Base-by-base conservation (phyloP, 2,113 vertebrate species). In the Percopsis transmontana region DNA sequence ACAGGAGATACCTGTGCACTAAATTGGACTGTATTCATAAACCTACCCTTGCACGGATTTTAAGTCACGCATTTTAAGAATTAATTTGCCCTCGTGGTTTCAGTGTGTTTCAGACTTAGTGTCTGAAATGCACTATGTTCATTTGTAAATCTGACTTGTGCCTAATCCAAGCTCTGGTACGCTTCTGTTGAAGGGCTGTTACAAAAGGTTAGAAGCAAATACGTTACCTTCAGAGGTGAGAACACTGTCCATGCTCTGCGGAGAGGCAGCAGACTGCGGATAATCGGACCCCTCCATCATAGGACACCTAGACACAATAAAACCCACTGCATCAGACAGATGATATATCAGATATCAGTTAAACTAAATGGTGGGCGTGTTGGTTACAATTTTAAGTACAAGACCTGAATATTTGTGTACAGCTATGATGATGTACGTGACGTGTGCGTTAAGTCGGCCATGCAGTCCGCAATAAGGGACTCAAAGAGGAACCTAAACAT, bases 161-260 rank as follows among this genome's bases (percentile, higher is more conserved):
- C 27, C 27, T 33, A 33, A 7, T 33, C 27, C 5, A 4, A 6
- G 2, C 27, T 1, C 5, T 33, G 27, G 27, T 33, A 33, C 5
- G n/a, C n/a, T n/a, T n/a, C n/a, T n/a, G n/a, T 19, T 52, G 18
- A 23, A 23, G 51, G 5, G 53, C 24, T 16, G 15, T 14, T 33
- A 55, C 12, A 0, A 40, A 39, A 16, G 52, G 16, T 3, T 8
- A 14, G 0, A 33, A 4, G 27, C 27, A 4, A 33, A 33, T 33
- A 33, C 13, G 39, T 86, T 79, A 92, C 92, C 91, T 81, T 97
- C 96, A 59, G 96, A 92, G 66, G 95, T 95, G 63, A 99, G 94
- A 72, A 93, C 91, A 0, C 95, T 96, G 90, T 99, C 96, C 96
- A 98, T 96, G 76, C 95, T 97, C 85, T 96, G 95, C 0, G 97